Evolutionary conservation across 37 sponge, comb jelly and placozoan genomes (phyloP), one percentile per base, ranked within the genome.

Genomic region (Spongia lamella): DNA sequence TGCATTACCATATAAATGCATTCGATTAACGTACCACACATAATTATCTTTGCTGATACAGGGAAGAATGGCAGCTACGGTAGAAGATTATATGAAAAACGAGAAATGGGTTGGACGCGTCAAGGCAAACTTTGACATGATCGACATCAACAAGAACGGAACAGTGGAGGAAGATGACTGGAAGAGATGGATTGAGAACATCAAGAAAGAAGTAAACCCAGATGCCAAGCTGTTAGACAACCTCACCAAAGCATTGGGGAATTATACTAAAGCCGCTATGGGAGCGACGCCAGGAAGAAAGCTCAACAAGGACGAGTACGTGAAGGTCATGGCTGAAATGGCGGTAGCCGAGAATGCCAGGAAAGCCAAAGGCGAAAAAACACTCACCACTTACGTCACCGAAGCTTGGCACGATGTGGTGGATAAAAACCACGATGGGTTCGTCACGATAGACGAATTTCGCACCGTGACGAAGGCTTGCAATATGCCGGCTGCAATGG

Each of bases 81-180:
- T n/a, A 32, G 7, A 69, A 40, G 70, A 69, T 22, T 69, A 32
- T 20, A 26, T 69, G 21, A 31, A 20, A 49, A 69, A 40, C 50
- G 25, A 37, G 13, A 32, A 69, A 20, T 69, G 70, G 70, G 70
- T 69, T 22, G 35, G 50, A 31, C 16, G 25, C 6, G 50, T 69
- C 9, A 69, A 69, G n/a, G 70, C 21, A 31, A 22, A 21, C 24
- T 69, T 69, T 38, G 22, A 4, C 5, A 24, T 32, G 30, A 22
- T 69, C n/a, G 70, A 69, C 35, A 37, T 14, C 11, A 69, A 69
- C 70, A 69, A 69, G 70, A 69, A 69, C 22, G 70, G 70, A 11
- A 51, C 21, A 52, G 9, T 69, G n/a, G 19, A 21, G 9, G 52
- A 49, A 30, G 70, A 7, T 11, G 70, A 69, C 25, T 69, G 52